phyloP scores from a whole-genome alignment of 2,113 vertebrate genomes.

The Myotis brandtii region DNA sequence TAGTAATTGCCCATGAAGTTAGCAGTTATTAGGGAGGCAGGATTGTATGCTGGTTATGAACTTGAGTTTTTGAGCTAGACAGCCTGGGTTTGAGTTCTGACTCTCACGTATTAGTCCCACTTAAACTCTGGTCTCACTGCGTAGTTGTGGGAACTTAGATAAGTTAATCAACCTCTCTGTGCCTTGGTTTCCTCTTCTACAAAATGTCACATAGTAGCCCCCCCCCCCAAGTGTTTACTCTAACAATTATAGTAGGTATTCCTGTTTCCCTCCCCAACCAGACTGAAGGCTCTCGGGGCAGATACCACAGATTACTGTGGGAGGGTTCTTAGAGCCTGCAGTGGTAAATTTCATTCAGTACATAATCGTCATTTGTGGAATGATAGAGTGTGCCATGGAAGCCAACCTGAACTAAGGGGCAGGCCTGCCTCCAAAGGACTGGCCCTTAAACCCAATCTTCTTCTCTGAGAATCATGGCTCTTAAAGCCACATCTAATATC shows the following conservation, averaged over 20 bases:
- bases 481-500: background rate
- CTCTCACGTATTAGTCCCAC: background rate
- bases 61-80: background rate
- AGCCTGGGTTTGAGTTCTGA: background rate
- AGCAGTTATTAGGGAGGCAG: background rate
- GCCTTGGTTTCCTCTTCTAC: background rate
- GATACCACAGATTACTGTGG: background rate
- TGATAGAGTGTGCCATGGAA: background rate
- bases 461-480: background rate
- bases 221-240: background rate
- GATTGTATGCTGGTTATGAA: background rate
- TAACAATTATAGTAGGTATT: background rate
- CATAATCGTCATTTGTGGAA: background rate
- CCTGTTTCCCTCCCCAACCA: background rate
- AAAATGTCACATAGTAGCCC: background rate
- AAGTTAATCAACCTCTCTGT: background rate
- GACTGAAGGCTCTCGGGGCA: background rate
- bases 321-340: background rate
- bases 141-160: background rate
- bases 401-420: background rate
- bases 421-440: background rate
- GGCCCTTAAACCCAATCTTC: background rate
- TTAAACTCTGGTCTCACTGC: background rate
- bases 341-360: background rate
- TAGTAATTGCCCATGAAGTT: background rate